These are phyloP conservation scores for Sitobion miscanthi DNA, from an alignment of 1,140 invertebrate genomes.

Conservation along the genomic window DNA sequence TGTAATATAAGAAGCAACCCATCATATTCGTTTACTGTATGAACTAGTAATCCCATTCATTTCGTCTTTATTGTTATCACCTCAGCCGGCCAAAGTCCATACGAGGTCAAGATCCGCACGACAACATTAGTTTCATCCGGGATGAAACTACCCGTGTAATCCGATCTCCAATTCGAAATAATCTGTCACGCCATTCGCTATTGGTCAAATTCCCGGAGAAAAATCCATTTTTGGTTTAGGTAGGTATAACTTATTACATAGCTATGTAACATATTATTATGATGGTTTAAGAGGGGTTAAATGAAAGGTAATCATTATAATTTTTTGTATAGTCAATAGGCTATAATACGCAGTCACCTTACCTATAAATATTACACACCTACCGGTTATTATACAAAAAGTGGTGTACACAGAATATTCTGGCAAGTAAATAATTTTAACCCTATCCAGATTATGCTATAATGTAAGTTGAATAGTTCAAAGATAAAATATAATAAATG, in stretches of 20 bases:
- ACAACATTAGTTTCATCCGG: background rate
- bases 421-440: background rate
- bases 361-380: too few relatives aligned
- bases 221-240: background rate
- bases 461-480: background rate
- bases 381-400: too few relatives aligned
- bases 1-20: background rate
- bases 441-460: too few relatives aligned
- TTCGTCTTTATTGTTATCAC: conserved; percentile 10
- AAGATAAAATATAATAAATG: background rate
- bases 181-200: background rate
- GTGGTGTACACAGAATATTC: background rate
- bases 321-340: too few relatives aligned
- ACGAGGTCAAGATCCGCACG: background rate
- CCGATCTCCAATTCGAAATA: background rate
- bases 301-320: too few relatives aligned
- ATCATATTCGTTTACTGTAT: conserved; percentile 9
- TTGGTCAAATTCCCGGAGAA: background rate
- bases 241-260: too few relatives aligned
- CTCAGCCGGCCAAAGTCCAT: background rate
- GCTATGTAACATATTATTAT: background rate
- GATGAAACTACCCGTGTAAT: conserved; percentile 19
- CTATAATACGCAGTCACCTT: too few relatives aligned
- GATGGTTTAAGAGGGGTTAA: background rate
- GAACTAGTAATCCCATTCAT: background rate